phyloP scores from a whole-genome alignment of 2,888 invertebrate species.

The Biston betularia region DNA sequence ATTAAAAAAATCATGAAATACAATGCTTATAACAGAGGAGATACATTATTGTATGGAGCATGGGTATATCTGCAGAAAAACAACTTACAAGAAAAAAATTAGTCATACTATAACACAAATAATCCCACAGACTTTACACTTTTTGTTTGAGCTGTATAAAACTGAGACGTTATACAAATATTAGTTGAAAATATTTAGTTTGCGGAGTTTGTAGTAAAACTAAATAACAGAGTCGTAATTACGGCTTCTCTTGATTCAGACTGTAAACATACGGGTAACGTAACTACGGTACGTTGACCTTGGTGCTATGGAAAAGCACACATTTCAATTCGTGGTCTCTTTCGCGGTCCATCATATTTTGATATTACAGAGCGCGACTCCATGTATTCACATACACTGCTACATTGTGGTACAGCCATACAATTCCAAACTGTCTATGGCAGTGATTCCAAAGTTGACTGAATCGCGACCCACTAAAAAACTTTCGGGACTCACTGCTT shows the following conservation, averaged over 20 bases:
- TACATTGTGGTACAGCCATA: not conserved
- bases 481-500: no score
- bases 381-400: not conserved
- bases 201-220: constrained; percentile 7
- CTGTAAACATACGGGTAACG: constrained; percentile 9
- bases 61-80: no score
- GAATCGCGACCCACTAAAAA: no score
- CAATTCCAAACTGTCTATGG: no score
- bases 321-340: constrained; percentile 6
- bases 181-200: constrained; percentile 30
- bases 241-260: constrained; percentile 13
- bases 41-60: no score
- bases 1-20: no score
- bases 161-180: constrained; percentile 23
- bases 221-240: constrained; percentile 16
- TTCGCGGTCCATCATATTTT: constrained; percentile 9
- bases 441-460: no score
- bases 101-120: constrained; percentile 20
- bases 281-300: constrained; percentile 23
- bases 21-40: no score
- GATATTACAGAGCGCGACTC: not conserved
- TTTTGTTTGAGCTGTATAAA: constrained; percentile 22
- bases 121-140: constrained; percentile 26
- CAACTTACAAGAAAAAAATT: constrained; percentile 9
- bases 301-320: not conserved